Base-by-base conservation (phyloP, 2,113 vertebrate genomes). In the Heterochromis multidens region DNA sequence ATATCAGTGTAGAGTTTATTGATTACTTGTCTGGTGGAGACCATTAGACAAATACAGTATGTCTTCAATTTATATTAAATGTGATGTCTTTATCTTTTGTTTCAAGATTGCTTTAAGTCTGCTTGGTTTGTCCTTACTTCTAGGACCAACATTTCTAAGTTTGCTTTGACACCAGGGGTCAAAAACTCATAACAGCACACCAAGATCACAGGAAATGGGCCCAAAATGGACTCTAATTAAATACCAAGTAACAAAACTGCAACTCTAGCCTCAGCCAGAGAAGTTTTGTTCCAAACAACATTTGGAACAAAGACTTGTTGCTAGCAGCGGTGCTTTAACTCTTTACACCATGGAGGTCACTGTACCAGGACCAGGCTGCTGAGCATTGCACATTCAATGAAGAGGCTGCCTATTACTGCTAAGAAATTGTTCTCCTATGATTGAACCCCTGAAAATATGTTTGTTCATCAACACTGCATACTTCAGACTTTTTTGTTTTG, bases 1-100 rank as follows among this genome's bases (percentile, higher is more conserved):
- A 57, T 88, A 87, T 92, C 87, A 88, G 72, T 58, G 58, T 17
- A 33, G 81, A 85, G 85, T 43, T 83, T 61, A 92, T 91, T 80
- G 90, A 89, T 87, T 52, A 74, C 35, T 31, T 85, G 43, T 74
- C 70, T 31, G 46, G 46, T 62, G 7, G 49, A 86, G 82, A 65
- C 56, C 63, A 35, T 83, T 63, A 65, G 33, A 74, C 62, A 27
- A 74, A 67, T 23, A n/a, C 7, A 79, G 10, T 46, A 46, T n/a
- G 54, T 61, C 70, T 60, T 57, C 43, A 25, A n/a, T 76, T 76
- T 27, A 29, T 56, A 35, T 54, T 1, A 13, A 61, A 46, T 60
- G 6, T 1, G 2, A 58, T n/a, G 11, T 3, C 21, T 59, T 25
- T 35, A 21, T 9, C 9, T n/a, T 19, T 21, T 52, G 37, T 59